These are phyloP conservation scores for Apotomis capreana DNA, from an alignment of 2,888 invertebrate species.

Conservation along the genomic window DNA sequence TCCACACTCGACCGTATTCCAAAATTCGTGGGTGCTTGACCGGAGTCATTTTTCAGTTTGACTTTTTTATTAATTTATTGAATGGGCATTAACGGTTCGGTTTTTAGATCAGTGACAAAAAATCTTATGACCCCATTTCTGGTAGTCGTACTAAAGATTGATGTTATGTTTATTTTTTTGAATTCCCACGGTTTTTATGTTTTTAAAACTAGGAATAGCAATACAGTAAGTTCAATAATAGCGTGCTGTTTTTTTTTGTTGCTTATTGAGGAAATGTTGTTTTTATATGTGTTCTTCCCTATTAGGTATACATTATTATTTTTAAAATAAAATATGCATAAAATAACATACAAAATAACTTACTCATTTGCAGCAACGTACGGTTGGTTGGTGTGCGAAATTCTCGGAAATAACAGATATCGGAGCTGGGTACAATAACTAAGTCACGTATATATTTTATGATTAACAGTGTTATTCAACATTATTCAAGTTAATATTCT, in stretches of 20 bases:
- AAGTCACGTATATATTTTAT: background rate
- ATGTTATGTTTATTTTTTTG: slow-evolving; percentile 21
- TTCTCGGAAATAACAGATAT: too few species aligned
- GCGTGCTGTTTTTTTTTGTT: background rate
- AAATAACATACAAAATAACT: too few species aligned
- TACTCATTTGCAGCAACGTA: too few species aligned
- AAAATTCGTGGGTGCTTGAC: slow-evolving; percentile 54
- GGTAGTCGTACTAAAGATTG: slow-evolving; percentile 35
- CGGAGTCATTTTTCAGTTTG: slow-evolving; percentile 52
- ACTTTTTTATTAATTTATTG: slow-evolving; percentile 53
- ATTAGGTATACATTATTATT: background rate
- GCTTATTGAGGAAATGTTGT: background rate
- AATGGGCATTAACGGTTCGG: slow-evolving; percentile 46
- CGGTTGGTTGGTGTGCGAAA: too few species aligned
- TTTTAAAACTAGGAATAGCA: slow-evolving; percentile 3
- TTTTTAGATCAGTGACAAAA: slow-evolving; percentile 34
- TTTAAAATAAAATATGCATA: too few species aligned
- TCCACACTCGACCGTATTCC: slow-evolving; percentile 50
- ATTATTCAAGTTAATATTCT: background rate
- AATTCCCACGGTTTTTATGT: slow-evolving; percentile 17
- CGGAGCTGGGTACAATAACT: too few species aligned
- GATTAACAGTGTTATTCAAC: background rate
- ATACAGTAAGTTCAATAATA: background rate
- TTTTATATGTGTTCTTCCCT: background rate
- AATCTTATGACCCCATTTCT: slow-evolving; percentile 34